These are phyloP conservation scores for Amphiura filiformis DNA, from an alignment of 35 echinoderm and acorn worm genomes.

Conservation along the genomic window DNA sequence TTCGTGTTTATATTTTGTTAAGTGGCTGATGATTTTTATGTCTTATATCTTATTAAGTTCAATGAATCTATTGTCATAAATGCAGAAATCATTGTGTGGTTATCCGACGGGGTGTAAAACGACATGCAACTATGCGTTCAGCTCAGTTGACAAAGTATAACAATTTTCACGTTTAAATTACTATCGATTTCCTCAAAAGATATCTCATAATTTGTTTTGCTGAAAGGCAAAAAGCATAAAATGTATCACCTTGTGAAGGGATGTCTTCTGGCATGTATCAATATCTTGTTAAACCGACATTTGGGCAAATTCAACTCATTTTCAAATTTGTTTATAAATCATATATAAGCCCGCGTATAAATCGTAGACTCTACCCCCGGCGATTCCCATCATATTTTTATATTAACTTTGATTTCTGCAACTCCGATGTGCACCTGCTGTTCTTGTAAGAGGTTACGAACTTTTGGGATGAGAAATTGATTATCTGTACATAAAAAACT, in stretches of 20 bases:
- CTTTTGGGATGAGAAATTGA: constrained; percentile 1
- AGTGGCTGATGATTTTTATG: background rate
- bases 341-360: background rate
- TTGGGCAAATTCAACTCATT: background rate
- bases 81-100: background rate
- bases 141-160: background rate
- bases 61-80: background rate
- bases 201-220: background rate
- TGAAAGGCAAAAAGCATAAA: background rate
- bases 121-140: no score
- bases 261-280: background rate
- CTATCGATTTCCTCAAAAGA: background rate
- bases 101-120: no score
- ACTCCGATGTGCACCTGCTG: background rate
- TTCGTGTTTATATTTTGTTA: background rate
- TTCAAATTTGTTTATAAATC: background rate
- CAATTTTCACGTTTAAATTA: background rate
- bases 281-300: background rate
- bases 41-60: background rate
- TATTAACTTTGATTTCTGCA: constrained; percentile 11
- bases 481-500: constrained; percentile 3
- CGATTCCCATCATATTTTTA: background rate
- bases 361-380: background rate
- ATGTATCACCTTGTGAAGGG: background rate
- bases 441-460: background rate